phyloP scores from a whole-genome alignment of 2,113 vertebrate species.

The Desmodus rotundus region DNA sequence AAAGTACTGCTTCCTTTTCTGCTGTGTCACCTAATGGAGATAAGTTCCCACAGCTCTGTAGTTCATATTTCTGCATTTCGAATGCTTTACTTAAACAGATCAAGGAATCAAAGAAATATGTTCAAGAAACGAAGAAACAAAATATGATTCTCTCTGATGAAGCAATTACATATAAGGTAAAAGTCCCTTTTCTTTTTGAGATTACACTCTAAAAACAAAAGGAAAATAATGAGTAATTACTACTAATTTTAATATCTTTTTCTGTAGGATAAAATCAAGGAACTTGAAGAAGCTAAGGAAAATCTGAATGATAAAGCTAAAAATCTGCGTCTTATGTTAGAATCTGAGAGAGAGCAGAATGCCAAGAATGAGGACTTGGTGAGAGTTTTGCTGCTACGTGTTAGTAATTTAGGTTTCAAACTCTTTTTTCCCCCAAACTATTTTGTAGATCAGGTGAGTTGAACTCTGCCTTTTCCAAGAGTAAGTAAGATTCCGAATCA shows the following conservation, averaged over 20 bases:
- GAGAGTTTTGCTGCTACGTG: slow-evolving; percentile 29
- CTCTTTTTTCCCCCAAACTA: background rate
- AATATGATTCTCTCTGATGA: slow-evolving; percentile 81
- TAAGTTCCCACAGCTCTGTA: background rate
- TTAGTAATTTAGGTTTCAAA: background rate
- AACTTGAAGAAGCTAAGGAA: slow-evolving; percentile 83
- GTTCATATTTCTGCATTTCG: background rate
- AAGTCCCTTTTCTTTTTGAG: background rate
- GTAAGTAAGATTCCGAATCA: background rate
- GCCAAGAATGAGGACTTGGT: slow-evolving; percentile 85
- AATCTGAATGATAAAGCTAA: slow-evolving; percentile 82
- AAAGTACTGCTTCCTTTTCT: background rate
- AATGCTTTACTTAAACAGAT: slow-evolving; percentile 79
- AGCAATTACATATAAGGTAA: slow-evolving; percentile 87
- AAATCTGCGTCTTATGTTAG: slow-evolving; percentile 79
- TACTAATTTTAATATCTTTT: background rate
- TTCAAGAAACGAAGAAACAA: slow-evolving; percentile 85
- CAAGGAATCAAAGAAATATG: slow-evolving; percentile 85
- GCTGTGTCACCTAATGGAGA: background rate
- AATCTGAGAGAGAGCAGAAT: slow-evolving; percentile 83
- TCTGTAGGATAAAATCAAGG: slow-evolving; percentile 81
- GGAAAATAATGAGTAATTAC: background rate
- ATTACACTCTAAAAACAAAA: slow-evolving; percentile 27
- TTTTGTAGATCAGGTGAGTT: background rate
- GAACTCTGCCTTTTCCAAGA: background rate